Conservation (phyloP, 2,888 invertebrate species). For the Lepeophtheirus nordmannii region DNA sequence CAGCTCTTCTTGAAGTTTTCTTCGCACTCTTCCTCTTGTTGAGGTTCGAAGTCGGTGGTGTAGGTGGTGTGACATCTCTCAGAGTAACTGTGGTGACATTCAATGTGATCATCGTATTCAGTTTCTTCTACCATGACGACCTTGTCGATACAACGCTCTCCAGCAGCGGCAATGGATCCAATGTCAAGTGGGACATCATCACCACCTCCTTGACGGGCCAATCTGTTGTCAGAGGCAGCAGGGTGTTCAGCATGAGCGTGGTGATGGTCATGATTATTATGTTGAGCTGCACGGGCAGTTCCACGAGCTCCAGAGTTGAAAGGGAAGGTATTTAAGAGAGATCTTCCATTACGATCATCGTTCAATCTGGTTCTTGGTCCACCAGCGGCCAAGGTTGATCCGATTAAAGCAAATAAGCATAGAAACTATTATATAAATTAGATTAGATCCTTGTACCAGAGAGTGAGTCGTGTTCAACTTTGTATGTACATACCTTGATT, state of each 20-base stretch:
- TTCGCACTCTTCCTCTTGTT: conserved; percentile 21
- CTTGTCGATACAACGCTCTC: conserved; percentile 20
- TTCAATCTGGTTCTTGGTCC: neutral
- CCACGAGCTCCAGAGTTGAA: conserved; percentile 15
- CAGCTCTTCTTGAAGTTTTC: conserved; percentile 20
- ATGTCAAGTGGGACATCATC: conserved; percentile 11
- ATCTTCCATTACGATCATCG: neutral
- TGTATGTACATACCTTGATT: neutral
- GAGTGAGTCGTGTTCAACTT: neutral
- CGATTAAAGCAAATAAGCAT: neutral
- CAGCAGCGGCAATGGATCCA: conserved; percentile 17
- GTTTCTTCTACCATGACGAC: conserved; percentile 16
- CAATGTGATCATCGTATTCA: conserved; percentile 19
- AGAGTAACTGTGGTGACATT: conserved; percentile 19
- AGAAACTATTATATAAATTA: neutral
- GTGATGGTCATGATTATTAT: neutral
- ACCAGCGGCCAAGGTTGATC: neutral
- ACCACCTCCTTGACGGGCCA: conserved; percentile 15
- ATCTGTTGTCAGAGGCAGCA: neutral
- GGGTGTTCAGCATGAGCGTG: conserved; percentile 4
- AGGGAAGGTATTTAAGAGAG: conserved; percentile 21
- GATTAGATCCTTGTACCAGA: neutral
- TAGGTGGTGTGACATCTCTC: conserved; percentile 21
- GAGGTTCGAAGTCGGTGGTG: conserved; percentile 13
- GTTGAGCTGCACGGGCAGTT: neutral